Evolutionary conservation across 2,113 vertebrate species (phyloP), one percentile per base, ranked within the genome.

Genomic region (Lonchura striata): DNA sequence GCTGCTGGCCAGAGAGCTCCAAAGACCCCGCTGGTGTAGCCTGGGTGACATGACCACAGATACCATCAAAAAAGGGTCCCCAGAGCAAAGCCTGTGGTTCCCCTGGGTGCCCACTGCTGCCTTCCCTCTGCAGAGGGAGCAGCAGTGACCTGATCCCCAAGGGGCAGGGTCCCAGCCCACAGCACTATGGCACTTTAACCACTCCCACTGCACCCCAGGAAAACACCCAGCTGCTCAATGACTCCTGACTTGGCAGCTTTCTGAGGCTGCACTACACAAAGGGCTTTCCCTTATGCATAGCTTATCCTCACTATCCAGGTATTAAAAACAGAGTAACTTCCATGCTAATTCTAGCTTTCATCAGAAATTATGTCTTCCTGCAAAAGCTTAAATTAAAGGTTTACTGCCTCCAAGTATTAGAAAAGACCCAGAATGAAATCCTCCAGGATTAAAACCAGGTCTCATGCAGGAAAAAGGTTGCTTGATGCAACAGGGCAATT

Each of bases 331-430:
- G 42, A 69, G 47, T 53, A 90, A 88, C 64, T 76, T 59, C 61
- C 6, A 0, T 53, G 44, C 19, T 92, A 95, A 92, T 92, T 69
- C n/a, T 69, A 0, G 0, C 74, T 90, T 90, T 94, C 68, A 83
- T 65, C 46, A 90, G 79, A 86, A 94, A 90, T 63, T 22, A 50
- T 3, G 6, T 81, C 80, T 86, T 90, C 56, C 53, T 71, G 30
- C 74, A 81, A 63, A 90, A 94, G 56, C 64, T 86, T 88, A 93
- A 96, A 93, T 94, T 83, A 86, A 64, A 86, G 87, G 57, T 71
- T 89, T 92, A 52, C 60, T 63, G 21, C 24, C 39, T 80, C 18
- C 13, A 28, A 88, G 52, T 57, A 74, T 81, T 77, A 92, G 61
- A 79, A 76, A 80, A 94, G 70, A 47, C 47, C 21, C 72, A 81